Evolutionary conservation across 64 coral and sea anemone species (phyloP).

Genomic region (Dendrophyllia cribrosa): DNA sequence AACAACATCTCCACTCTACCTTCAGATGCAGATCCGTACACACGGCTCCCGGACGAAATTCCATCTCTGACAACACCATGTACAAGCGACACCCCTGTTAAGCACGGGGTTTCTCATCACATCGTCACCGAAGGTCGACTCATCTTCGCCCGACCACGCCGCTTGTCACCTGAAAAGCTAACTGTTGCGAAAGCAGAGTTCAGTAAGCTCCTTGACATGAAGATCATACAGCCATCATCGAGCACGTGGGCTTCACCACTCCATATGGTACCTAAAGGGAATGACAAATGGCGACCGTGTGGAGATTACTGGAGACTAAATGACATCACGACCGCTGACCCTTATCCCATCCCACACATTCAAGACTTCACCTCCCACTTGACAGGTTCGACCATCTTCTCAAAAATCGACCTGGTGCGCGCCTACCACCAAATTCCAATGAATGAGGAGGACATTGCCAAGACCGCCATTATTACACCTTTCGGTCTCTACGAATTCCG

Average conservation of each 20-base stretch:
- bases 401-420: too few relatives aligned
- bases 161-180: slow-evolving; percentile 33
- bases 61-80: slow-evolving; percentile 25
- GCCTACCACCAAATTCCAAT: too few relatives aligned
- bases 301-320: slow-evolving; percentile 6
- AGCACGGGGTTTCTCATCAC: slow-evolving; percentile 7
- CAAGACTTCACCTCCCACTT: too few relatives aligned
- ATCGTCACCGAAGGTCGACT: slow-evolving; percentile 9
- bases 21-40: neutral
- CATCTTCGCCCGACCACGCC: neutral
- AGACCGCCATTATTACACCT: too few relatives aligned
- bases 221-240: slow-evolving; percentile 47
- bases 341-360: slow-evolving; percentile 17
- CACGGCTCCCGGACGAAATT: slow-evolving; percentile 24
- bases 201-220: slow-evolving; percentile 55
- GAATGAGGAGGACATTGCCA: too few relatives aligned
- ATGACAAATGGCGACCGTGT: slow-evolving; percentile 23
- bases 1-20: neutral
- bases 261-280: neutral
- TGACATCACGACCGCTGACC: neutral
- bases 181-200: neutral
- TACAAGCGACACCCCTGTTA: slow-evolving; percentile 9
- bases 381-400: too few relatives aligned
- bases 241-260: slow-evolving; percentile 46
- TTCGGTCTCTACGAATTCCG: too few relatives aligned